Evolutionary conservation across 2,888 invertebrate species (phyloP), one percentile per base, ranked within the genome.

Genomic region (Biston stratarius): DNA sequence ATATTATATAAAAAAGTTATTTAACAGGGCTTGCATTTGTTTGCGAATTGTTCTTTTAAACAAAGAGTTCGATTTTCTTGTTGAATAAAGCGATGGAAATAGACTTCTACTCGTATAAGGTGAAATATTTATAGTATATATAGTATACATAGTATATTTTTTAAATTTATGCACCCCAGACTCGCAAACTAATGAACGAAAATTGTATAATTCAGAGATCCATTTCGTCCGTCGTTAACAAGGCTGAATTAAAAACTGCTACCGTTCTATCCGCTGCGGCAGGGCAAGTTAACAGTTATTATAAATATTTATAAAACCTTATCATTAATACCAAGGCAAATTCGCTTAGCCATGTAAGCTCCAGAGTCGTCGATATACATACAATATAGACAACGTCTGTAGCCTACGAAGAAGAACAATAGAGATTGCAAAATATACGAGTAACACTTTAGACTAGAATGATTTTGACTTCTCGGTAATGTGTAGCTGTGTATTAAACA

Each of bases 251-350:
- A 71, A 72, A 72, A 75, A 72, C 69, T 69, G 67, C 70, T 69
- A 64, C 62, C 61, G 53, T 57, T 62, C 65, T 60, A 66, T 69
- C 70, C 60, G 55, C 61, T 49, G 49, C 34, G 53, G 69, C 67
- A 66, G 60, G 61, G 68, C 24, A 55, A 68, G 69, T 70, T 69
- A 74, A 70, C 70, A 52, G 55, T 59, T 55, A 59, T 67, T 70
- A 73, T 74, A 68, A 74, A 74, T 74, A 73, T 73, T 74, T 67
- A 74, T 72, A 69, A 72, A 67, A 62, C 55, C 61, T 61, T 61
- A 67, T 33, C 66, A 52, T 61, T 40, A 64, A 33, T 57, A 6
- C 60, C 40, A 63, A 52, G 55, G 55, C 70, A 71, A 65, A 69
- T 67, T 60, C 63, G 62, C 38, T 70, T 70, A 47, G 42, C 66